A percentile compares a stretch with the other conserved stretches of the same genome.
These are phyloP conservation scores for Hemicrepidius hirtus DNA, from an alignment of 2,888 invertebrate species.

Conservation along the genomic window DNA sequence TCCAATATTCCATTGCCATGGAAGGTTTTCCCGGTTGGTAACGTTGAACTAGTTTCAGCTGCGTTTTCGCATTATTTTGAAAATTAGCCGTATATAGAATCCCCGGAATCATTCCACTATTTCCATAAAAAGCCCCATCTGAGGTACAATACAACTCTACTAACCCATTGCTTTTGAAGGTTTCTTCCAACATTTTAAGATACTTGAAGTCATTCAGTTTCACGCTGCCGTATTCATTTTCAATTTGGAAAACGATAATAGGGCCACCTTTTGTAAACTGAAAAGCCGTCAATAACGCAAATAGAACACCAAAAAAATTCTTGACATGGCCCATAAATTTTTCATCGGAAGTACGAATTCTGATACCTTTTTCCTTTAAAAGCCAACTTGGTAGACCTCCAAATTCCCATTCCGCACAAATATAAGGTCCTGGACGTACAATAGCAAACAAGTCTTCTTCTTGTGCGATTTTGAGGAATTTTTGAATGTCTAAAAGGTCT, in stretches of 20 bases:
- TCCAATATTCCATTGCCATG: conserved; percentile 78
- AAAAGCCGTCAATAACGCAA: conserved; percentile 72
- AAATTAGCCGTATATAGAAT: conserved; percentile 75
- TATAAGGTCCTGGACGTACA: conserved; percentile 91
- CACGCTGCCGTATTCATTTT: conserved; percentile 93
- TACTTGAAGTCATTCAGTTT: conserved; percentile 67
- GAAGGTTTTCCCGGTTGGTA: conserved; percentile 74
- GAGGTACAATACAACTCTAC: conserved; percentile 74
- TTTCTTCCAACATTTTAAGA: conserved; percentile 69
- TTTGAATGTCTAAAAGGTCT: conserved; percentile 76
- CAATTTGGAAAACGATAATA: conserved; percentile 90
- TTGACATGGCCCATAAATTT: conserved; percentile 72
- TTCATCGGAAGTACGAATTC: conserved; percentile 66
- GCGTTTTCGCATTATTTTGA: conserved; percentile 69
- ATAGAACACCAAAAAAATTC: conserved; percentile 72
- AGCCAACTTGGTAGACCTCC: conserved; percentile 73
- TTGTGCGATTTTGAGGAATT: conserved; percentile 82
- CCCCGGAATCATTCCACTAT: conserved; percentile 68
- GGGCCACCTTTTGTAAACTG: conserved; percentile 85
- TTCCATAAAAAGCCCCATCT: conserved; percentile 69
- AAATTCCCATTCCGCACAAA: conserved; percentile 90
- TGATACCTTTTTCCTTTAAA: conserved; percentile 72
- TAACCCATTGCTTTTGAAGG: conserved; percentile 68
- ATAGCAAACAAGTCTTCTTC: conserved; percentile 86
- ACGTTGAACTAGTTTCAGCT: conserved; percentile 69